Percentiles rank a stretch among this genome's conserved stretches.
phyloP scores from a whole-genome alignment of 2,113 vertebrate species.

The Ursus arctos region DNA sequence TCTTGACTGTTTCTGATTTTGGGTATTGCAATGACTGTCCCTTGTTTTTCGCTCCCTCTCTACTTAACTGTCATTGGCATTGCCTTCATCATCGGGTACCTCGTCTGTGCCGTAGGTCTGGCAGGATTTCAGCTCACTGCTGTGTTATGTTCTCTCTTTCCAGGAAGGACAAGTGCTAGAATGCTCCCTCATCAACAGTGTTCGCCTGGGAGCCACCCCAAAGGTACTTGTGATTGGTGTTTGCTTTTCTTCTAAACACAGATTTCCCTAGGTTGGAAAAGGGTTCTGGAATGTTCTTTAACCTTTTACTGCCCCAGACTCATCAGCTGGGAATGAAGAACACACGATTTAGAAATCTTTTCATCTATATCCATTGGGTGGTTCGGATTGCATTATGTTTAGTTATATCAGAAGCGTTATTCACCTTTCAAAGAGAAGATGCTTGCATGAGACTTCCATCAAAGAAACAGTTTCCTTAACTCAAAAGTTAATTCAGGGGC shows the following conservation, averaged over 20 bases:
- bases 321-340: background rate
- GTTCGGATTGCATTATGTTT: background rate
- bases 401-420: background rate
- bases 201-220: slow-evolving; percentile 93
- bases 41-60: slow-evolving; percentile 4
- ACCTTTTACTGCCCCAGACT: background rate
- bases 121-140: slow-evolving; percentile 60
- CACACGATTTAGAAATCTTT: background rate
- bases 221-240: slow-evolving; percentile 89
- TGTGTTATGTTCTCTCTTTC: slow-evolving; percentile 70
- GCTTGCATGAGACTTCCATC: background rate
- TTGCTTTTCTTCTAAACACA: slow-evolving; percentile 50
- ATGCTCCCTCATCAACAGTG: slow-evolving; percentile 99
- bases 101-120: background rate
- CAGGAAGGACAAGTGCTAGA: slow-evolving; percentile 99
- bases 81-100: background rate
- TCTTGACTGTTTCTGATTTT: slow-evolving; percentile 46
- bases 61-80: background rate
- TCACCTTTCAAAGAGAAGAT: background rate
- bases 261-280: slow-evolving; percentile 10
- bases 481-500: background rate
- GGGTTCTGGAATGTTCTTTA: background rate
- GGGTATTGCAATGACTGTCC: background rate
- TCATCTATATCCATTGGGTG: background rate
- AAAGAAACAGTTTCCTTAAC: slow-evolving; percentile 7